Evolutionary conservation across 1,140 invertebrate species (phyloP), one percentile per base, ranked within the genome.

Genomic region (Nephotettix cincticeps): DNA sequence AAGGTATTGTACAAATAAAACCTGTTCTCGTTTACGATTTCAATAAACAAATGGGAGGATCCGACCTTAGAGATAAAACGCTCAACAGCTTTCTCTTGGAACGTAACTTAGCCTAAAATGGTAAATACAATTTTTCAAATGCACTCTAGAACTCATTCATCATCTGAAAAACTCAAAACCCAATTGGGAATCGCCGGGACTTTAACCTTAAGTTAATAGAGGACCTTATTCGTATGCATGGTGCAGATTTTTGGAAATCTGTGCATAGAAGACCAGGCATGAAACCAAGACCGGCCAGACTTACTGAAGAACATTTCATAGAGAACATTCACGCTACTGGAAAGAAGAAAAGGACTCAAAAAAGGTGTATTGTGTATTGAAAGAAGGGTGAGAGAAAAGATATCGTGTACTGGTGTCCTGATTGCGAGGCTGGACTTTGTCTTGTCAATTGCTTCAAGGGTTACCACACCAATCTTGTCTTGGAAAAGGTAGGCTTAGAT

Each of bases 31-130:
- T 69, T 23, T 71, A n/a, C 23, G 64, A 71, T 45, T 71, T 69
- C 63, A 71, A 56, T 45, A 71, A 51, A 30, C n/a, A 30, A 17
- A 71, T 71, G 70, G 64, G 70, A 21, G 40, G 70, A 2, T n/a
- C 69, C 4, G 70, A 71, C 51, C 14, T 71, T 3, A 27, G 70
- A 36, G 65, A 71, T 23, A 63, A 71, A 21, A 71, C 69, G 36
- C 23, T 71, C 9, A 30, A 40, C 36, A 71, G 32, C 21, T 71
- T 69, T 68, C 65, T 40, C 17, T 6, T 66, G 14, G 30, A 66
- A 66, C 6, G 64, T 13, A 66, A 66, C n/a, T 21, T 6, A 17
- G 4, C 3, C 6, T 13, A 32, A 66, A 66, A 40, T 66, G 64
- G 64, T 66, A 66, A 9, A 23, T 66, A 1, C 32, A 32, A 66